Evolutionary conservation across 2,113 vertebrate species (phyloP).

Genomic region (Phodopus roborovskii): DNA sequence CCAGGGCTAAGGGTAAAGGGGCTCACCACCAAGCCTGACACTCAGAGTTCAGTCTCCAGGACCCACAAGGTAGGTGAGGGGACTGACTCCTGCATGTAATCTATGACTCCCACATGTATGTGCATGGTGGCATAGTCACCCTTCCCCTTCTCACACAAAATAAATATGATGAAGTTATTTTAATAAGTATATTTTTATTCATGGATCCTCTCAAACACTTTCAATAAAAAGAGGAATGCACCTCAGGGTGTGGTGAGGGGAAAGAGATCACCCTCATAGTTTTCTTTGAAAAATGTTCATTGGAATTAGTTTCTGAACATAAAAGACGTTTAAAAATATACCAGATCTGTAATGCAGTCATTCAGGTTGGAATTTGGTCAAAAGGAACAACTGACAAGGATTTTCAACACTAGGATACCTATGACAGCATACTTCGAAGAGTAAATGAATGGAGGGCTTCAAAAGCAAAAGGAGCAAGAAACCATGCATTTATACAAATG

Average conservation of each 20-base stretch:
- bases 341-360: not conserved
- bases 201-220: not conserved
- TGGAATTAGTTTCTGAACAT: not conserved
- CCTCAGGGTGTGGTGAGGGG: not conserved
- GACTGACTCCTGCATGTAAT: not conserved
- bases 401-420: conserved; percentile 1
- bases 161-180: not conserved
- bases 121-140: too few relatives aligned
- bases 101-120: not conserved
- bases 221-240: not conserved
- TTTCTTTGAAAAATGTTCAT: not conserved
- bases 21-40: too few relatives aligned
- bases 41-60: not conserved
- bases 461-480: not conserved
- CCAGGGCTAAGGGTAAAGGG: too few relatives aligned
- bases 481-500: not conserved
- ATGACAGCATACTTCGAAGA: not conserved
- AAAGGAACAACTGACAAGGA: conserved; percentile 1
- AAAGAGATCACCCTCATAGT: not conserved
- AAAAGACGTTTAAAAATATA: not conserved
- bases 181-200: not conserved
- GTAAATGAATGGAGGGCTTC: not conserved
- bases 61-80: not conserved
- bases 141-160: not conserved
- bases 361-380: not conserved